A percentile compares a stretch with the other conserved stretches of the same genome.
These are phyloP conservation scores for Scaptomyza tumidula DNA, from an alignment of 2,888 invertebrate genomes.

Conservation along the genomic window DNA sequence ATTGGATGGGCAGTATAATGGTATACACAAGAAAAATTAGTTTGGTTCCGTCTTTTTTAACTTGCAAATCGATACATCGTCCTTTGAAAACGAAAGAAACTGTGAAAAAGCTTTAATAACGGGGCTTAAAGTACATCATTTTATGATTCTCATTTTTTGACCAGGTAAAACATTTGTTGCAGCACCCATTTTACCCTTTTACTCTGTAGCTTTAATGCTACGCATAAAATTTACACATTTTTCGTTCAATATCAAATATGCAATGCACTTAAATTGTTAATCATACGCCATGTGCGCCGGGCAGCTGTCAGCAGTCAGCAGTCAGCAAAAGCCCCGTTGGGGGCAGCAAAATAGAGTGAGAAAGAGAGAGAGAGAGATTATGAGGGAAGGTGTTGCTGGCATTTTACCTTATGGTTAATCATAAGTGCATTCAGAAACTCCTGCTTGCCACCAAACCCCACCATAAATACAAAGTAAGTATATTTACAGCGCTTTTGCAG, in stretches of 20 bases:
- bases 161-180: not conserved
- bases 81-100: too few relatives aligned
- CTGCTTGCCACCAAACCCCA: too few relatives aligned
- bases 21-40: not conserved
- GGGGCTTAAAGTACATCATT: too few relatives aligned
- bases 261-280: constrained; percentile 66
- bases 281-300: constrained; percentile 67
- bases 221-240: constrained; percentile 47
- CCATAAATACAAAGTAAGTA: not conserved
- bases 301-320: constrained; percentile 31
- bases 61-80: not conserved
- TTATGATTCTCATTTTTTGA: too few relatives aligned
- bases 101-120: too few relatives aligned
- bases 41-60: not conserved
- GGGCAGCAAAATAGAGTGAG: not conserved
- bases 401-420: constrained; percentile 21
- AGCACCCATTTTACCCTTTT: not conserved
- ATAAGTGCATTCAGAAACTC: constrained; percentile 12
- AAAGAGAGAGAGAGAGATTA: constrained; percentile 3
- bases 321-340: constrained; percentile 24
- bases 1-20: not conserved
- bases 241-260: constrained; percentile 58
- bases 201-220: constrained; percentile 8
- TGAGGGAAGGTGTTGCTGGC: constrained; percentile 1
- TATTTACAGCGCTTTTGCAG: constrained; percentile 16